phyloP scores from a whole-genome alignment of 2,888 invertebrate genomes.

The Parapristionchus giblindavisi region DNA sequence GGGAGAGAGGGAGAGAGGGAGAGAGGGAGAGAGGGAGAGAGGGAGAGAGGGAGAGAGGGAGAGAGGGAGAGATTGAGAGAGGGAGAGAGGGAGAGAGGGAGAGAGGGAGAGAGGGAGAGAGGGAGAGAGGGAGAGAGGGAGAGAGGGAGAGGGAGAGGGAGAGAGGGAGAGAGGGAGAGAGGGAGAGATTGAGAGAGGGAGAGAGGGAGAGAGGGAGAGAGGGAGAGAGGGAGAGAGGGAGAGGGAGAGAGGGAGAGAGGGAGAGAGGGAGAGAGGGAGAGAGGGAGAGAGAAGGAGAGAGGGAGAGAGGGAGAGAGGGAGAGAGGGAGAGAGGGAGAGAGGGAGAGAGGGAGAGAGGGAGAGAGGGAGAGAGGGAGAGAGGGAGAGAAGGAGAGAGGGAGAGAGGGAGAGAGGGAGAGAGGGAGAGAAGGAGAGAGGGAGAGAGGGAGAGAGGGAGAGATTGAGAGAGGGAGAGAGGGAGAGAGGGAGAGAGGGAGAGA shows the following conservation, averaged over 20 bases:
- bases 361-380: constrained; percentile 5
- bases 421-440: constrained; percentile 16
- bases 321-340: neutral
- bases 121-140: constrained; percentile 21
- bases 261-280: neutral
- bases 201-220: neutral
- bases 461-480: neutral
- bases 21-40: constrained; percentile 1
- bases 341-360: constrained; percentile 21
- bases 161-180: constrained; percentile 20
- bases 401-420: constrained; percentile 24
- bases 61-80: constrained; percentile 28
- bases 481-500: neutral
- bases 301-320: constrained; percentile 17
- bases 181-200: neutral
- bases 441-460: neutral
- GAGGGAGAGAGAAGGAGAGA: neutral
- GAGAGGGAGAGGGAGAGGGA: neutral
- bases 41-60: constrained; percentile 19
- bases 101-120: constrained; percentile 20
- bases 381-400: neutral
- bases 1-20: neutral
- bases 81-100: neutral
- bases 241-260: constrained; percentile 1
- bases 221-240: constrained; percentile 14